phyloP scores from a whole-genome alignment of 2,797 vertebrate genomes.

The Salarias fasciatus region DNA sequence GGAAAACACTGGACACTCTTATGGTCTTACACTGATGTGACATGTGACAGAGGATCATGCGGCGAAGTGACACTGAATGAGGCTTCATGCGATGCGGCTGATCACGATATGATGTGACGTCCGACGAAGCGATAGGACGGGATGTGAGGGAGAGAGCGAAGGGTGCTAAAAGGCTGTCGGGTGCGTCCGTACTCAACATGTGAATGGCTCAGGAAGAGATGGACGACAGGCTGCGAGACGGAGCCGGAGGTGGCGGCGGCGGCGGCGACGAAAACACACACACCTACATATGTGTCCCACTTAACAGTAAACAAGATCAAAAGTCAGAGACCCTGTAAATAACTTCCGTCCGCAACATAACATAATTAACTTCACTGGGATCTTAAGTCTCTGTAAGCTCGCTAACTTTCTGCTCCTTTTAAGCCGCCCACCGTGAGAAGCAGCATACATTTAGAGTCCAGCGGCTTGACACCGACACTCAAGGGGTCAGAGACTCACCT shows the following conservation, averaged over 20 bases:
- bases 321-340: not conserved
- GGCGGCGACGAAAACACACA: not conserved
- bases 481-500: conserved; percentile 64
- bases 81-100: not conserved
- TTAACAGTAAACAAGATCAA: not conserved
- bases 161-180: conserved; percentile 25
- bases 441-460: not conserved
- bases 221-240: not conserved
- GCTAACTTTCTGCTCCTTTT: conserved; percentile 19
- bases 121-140: not conserved
- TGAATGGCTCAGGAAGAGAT: not conserved
- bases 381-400: conserved; percentile 4
- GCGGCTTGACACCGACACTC: not conserved
- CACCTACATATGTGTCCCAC: not conserved
- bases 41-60: not conserved
- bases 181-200: conserved; percentile 3
- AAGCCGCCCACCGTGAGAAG: not conserved
- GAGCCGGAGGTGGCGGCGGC: conserved; percentile 12
- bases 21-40: too few relatives aligned
- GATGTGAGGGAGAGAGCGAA: not conserved
- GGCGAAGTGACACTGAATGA: not conserved
- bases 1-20: too few relatives aligned
- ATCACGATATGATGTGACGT: not conserved
- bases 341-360: not conserved
- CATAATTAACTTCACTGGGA: conserved; percentile 3